Conservation (phyloP, 2,888 invertebrate species). For the Andrena bucephala region DNA sequence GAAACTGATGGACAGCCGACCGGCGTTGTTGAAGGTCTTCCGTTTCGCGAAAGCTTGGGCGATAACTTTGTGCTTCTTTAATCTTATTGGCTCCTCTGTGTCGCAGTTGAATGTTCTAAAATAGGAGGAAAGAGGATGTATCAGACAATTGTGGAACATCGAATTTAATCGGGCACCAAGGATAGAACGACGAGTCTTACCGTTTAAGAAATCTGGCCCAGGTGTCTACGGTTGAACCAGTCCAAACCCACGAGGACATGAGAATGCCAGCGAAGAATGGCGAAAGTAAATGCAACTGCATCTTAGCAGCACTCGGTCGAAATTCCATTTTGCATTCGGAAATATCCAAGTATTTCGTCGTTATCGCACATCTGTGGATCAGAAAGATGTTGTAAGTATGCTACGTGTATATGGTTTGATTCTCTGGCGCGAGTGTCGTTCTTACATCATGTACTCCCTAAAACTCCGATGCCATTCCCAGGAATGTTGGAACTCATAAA, state of each 20-base stretch:
- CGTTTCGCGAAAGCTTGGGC: conserved; percentile 96
- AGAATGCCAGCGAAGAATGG: conserved; percentile 94
- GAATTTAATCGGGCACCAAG: neutral
- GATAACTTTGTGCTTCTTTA: conserved; percentile 95
- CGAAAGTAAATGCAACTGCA: conserved; percentile 93
- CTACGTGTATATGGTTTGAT: neutral
- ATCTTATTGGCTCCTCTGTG: conserved; percentile 89
- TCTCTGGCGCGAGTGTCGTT: neutral
- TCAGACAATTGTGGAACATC: neutral
- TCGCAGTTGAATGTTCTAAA: conserved; percentile 91
- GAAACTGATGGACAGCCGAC: conserved; percentile 94
- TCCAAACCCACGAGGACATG: conserved; percentile 98
- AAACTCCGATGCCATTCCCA: conserved; percentile 92
- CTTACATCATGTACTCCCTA: conserved; percentile 93
- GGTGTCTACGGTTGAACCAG: conserved; percentile 92
- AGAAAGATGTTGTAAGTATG: neutral
- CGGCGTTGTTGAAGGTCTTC: conserved; percentile 93
- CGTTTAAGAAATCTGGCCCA: conserved; percentile 95
- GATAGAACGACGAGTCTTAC: conserved; percentile 85
- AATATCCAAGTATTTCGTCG: conserved; percentile 79
- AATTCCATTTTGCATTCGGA: conserved; percentile 88
- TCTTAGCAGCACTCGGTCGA: conserved; percentile 93
- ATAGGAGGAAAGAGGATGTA: conserved; percentile 43
- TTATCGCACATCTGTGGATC: conserved; percentile 84
- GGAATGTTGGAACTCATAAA: conserved; percentile 92